phyloP scores from a whole-genome alignment of 2,888 invertebrate species.

The Rapana venosa region DNA sequence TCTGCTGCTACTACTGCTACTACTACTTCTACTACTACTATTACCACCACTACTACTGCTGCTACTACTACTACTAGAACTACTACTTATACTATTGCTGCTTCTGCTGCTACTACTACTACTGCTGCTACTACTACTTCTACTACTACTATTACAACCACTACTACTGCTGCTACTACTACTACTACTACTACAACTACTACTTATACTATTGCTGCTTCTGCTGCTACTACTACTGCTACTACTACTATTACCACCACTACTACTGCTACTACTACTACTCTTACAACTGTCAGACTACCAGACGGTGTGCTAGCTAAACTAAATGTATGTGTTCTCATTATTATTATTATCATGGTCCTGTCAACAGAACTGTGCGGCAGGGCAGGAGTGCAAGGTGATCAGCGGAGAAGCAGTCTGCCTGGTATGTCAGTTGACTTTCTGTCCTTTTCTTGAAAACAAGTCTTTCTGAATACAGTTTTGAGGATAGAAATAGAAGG shows the following conservation, averaged over 20 bases:
- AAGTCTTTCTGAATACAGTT: too few species aligned
- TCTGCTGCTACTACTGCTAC: constrained; percentile 27
- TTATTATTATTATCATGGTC: too few species aligned
- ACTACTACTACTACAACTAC: constrained; percentile 23
- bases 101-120: constrained; percentile 10
- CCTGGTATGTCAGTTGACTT: too few species aligned
- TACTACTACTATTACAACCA: not conserved
- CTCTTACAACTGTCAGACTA: not conserved
- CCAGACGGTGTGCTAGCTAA: too few species aligned
- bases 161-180: constrained; percentile 10
- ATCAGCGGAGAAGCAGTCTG: too few species aligned
- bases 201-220: constrained; percentile 25
- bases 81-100: not conserved
- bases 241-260: constrained; percentile 7
- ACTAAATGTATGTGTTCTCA: too few species aligned
- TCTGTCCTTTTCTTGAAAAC: too few species aligned
- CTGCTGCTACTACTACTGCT: constrained; percentile 27
- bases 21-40: constrained; percentile 32
- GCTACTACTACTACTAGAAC: not conserved
- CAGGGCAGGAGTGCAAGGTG: too few species aligned
- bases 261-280: not conserved
- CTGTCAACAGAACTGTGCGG: too few species aligned
- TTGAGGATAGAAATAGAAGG: too few species aligned
- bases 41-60: constrained; percentile 4
- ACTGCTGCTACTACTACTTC: constrained; percentile 28